Evolutionary conservation across 1,140 invertebrate species (phyloP), one percentile per base, ranked within the genome.

Genomic region (Leptestheria dahalacensis): DNA sequence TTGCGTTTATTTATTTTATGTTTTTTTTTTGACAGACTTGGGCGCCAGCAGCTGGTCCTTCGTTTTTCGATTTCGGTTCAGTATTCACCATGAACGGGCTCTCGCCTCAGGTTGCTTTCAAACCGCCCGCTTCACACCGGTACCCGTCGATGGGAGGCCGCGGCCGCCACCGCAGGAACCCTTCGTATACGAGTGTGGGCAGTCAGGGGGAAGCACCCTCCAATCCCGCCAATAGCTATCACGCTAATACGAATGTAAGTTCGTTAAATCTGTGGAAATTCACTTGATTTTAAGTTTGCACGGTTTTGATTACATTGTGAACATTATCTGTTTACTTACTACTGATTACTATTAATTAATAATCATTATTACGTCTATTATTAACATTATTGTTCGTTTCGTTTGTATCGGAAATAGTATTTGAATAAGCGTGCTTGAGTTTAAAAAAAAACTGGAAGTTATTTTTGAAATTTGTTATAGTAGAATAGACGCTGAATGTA

Each of bases 61-160:
- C 78, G 57, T 85, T 79, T 69, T 86, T 82, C 68, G 84, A 86
- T 66, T 78, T 86, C 65, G 76, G 79, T 64, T 75, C 77, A 67
- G 78, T 87, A 51, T 85, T 85, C 70, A 77, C 82, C 57, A 75
- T 84, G 65, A 88, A 87, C 72, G 83, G 84, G 48, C 72, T 88
- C 54, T 76, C 83, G 26, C 83, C 83, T 29, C 83, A 84, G 67
- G 73, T 71, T 57, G 71, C 79, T 57, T 85, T 78, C 69, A 68
- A 70, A 60, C 66, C 69, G 51, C 50, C 66, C 18, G 49, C 63
- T 62, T 56, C 48, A 47, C 57, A 46, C 2, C 23, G 57, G 23
- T 58, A 58, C 47, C 53, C 53, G 15, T 21, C 15, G 10, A 55
- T 55, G 24, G 53, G 53, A 15, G 63, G 47, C 61, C 63, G 59